Evolutionary conservation across 2,888 invertebrate species (phyloP), one percentile per base, ranked within the genome.

Genomic region (Tetheella fluctuosa): DNA sequence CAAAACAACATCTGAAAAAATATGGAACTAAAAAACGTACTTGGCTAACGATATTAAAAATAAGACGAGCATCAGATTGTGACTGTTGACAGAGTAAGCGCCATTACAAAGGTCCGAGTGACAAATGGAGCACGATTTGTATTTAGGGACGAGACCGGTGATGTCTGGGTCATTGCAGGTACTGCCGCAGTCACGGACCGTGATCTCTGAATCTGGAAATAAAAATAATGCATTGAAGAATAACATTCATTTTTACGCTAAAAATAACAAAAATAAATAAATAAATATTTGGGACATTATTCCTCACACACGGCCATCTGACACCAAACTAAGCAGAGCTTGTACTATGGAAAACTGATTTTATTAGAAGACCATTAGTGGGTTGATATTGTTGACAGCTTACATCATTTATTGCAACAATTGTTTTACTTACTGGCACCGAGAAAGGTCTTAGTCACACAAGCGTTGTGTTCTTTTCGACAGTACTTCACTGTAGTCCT

Each of bases 401-500:
- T n/a, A n/a, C n/a, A n/a, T n/a, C n/a, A n/a, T n/a, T n/a, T n/a
- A n/a, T n/a, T n/a, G n/a, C n/a, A n/a, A n/a, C n/a, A n/a, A n/a
- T n/a, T n/a, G n/a, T n/a, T 23, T 0, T 42, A 71, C 80, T 78
- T 78, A 90, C 90, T 74, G 63, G 73, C 70, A 15, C 69, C 68
- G 58, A 74, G 75, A 55, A 82, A 86, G 25, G 75, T 80, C 73
- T 88, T 90, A 0, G 80, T 85, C 0, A 90, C 65, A 65, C 91
- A 91, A 0, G 84, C 75, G 6, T 81, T 73, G 58, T 85, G 81
- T 34, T 79, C 82, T 65, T 67, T 71, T 1, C 71, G 75, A 64
- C 91, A 91, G 67, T 90, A 91, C 65, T 91, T 91, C 1, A 90
- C 80, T 1, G 86, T 83, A 1, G 91, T 91, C 57, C 61, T 73